A percentile compares a stretch with the other conserved stretches of the same genome.
phyloP scores from a whole-genome alignment of 2,888 invertebrate genomes.

The Pemphredon lugubris region DNA sequence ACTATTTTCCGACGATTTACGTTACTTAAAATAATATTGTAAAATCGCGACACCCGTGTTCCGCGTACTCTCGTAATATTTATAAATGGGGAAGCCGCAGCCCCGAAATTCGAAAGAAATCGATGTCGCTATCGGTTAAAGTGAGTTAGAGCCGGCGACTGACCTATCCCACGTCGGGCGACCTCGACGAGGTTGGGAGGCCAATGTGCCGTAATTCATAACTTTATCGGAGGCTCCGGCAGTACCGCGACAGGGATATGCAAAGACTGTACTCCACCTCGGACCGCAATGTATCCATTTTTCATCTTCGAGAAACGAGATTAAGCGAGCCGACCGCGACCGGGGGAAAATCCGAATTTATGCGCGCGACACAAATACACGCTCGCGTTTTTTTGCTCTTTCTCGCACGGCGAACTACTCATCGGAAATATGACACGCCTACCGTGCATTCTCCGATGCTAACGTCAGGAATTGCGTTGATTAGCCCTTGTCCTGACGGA shows the following conservation, averaged over 20 bases:
- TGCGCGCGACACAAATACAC: neutral
- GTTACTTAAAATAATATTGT: too few species aligned
- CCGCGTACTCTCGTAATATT: too few species aligned
- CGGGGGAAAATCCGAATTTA: constrained; percentile 6
- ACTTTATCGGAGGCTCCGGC: constrained; percentile 37
- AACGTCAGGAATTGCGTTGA: too few species aligned
- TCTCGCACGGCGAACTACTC: neutral
- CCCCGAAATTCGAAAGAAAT: constrained; percentile 15
- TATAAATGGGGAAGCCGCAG: too few species aligned
- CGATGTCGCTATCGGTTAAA: constrained; percentile 25
- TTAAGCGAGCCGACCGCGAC: constrained; percentile 16
- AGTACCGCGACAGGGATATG: constrained; percentile 8
- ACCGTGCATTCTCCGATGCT: too few species aligned
- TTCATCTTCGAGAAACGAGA: constrained; percentile 7
- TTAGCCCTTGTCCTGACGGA: too few species aligned
- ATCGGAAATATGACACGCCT: neutral
- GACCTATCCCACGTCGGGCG: constrained; percentile 46
- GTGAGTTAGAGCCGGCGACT: constrained; percentile 47
- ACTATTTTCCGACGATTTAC: too few species aligned
- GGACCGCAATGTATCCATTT: constrained; percentile 3
- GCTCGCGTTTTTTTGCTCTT: neutral
- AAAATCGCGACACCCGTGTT: too few species aligned
- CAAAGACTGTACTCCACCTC: constrained; percentile 3
- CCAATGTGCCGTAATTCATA: constrained; percentile 50
- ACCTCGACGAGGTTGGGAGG: constrained; percentile 48